Conservation (phyloP, 2,113 vertebrate genomes). For the Meriones unguiculatus region DNA sequence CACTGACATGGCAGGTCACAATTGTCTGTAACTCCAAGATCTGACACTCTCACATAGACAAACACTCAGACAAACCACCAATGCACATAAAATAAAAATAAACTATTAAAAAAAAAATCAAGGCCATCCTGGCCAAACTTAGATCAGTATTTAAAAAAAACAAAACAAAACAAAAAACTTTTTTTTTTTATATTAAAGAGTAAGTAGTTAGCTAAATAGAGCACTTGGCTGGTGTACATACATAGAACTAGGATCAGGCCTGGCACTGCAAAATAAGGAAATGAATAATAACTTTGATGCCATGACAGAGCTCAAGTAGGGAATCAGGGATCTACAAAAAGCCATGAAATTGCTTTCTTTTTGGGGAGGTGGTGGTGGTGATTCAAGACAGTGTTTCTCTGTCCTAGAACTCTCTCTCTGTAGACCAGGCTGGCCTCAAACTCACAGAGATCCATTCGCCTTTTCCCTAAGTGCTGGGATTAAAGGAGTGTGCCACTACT, state of each 20-base stretch:
- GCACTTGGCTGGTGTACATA: background rate
- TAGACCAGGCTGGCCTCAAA: background rate
- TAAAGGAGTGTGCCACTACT: background rate
- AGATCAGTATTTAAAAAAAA: background rate
- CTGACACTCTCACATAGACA: too few relatives aligned
- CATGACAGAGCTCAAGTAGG: background rate
- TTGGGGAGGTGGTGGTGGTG: background rate
- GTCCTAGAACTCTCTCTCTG: background rate
- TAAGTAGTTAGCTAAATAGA: background rate
- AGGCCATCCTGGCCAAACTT: background rate
- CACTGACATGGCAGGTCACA: too few relatives aligned
- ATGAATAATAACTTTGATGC: background rate
- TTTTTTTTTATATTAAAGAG: background rate
- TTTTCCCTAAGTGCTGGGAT: background rate
- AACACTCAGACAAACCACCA: too few relatives aligned
- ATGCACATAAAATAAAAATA: too few relatives aligned
- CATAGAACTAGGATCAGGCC: background rate
- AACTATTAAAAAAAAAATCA: background rate
- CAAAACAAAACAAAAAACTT: too few relatives aligned
- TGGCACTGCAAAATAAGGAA: background rate
- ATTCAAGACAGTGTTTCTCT: background rate
- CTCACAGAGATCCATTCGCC: background rate
- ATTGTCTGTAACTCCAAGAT: too few relatives aligned
- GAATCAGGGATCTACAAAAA: too few relatives aligned
- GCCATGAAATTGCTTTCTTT: background rate